A percentile compares a stretch with the other conserved stretches of the same genome.
These are phyloP conservation scores for Alsophila aescularia DNA, from an alignment of 2,888 invertebrate species.

Conservation along the genomic window DNA sequence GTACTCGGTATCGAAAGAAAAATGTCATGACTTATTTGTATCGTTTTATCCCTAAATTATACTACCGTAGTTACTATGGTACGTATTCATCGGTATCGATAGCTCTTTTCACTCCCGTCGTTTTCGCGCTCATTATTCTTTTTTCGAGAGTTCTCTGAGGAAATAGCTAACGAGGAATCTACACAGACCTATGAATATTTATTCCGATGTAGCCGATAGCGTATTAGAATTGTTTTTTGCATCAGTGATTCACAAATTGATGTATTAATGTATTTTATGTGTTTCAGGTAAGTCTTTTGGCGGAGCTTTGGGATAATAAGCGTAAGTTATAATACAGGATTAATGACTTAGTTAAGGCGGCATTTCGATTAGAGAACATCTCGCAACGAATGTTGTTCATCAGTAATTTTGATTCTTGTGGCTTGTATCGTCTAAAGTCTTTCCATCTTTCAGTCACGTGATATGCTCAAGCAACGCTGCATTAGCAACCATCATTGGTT, in stretches of 20 bases:
- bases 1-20: too few relatives aligned
- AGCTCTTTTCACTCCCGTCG: constrained; percentile 44
- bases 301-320: neutral
- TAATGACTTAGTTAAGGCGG: too few relatives aligned
- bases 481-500: too few relatives aligned
- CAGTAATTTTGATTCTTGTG: too few relatives aligned
- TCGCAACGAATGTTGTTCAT: too few relatives aligned
- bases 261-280: constrained; percentile 32
- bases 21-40: too few relatives aligned
- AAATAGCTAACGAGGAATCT: constrained; percentile 35
- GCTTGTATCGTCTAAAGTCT: too few relatives aligned
- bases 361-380: too few relatives aligned
- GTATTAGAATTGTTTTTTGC: constrained; percentile 23
- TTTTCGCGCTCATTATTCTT: constrained; percentile 57
- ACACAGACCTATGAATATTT: constrained; percentile 34
- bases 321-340: neutral
- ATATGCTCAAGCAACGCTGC: too few relatives aligned
- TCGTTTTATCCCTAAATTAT: too few relatives aligned
- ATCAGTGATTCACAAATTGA: constrained; percentile 19
- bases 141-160: constrained; percentile 42
- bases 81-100: constrained; percentile 51
- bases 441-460: too few relatives aligned
- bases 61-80: neutral
- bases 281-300: constrained; percentile 45
- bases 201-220: constrained; percentile 18